Percentiles rank a stretch among this genome's conserved stretches.
Conservation (phyloP, 1,140 invertebrate species). For the Psilanteris sp. region DNA sequence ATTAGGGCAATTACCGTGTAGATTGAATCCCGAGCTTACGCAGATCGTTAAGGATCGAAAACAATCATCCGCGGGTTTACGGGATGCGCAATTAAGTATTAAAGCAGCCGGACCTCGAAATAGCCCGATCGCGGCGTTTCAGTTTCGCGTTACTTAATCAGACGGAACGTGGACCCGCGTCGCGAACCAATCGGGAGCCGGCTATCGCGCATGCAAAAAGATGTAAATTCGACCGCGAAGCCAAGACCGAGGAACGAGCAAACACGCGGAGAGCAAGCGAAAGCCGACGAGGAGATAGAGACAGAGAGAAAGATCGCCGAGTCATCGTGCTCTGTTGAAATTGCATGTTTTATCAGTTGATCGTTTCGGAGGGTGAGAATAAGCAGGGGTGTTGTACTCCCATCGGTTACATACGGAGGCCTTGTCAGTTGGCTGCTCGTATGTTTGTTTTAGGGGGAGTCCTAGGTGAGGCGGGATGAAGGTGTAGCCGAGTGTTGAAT, state of each 20-base stretch:
- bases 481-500: slow-evolving; percentile 61
- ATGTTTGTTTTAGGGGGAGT: slow-evolving; percentile 60
- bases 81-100: slow-evolving; percentile 13
- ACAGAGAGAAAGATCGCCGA: slow-evolving; percentile 33
- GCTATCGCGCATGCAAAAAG: slow-evolving; percentile 40
- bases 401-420: slow-evolving; percentile 45
- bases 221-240: slow-evolving; percentile 37
- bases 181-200: slow-evolving; percentile 8
- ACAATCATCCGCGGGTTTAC: too few relatives aligned
- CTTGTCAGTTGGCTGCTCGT: slow-evolving; percentile 55
- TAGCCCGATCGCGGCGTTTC: too few relatives aligned
- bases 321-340: slow-evolving; percentile 51
- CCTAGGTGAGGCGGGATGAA: slow-evolving; percentile 14
- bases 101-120: slow-evolving; percentile 13
- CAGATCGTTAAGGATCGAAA: slow-evolving; percentile 13
- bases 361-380: slow-evolving; percentile 39
- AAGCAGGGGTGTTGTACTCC: slow-evolving; percentile 35
- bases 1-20: slow-evolving; percentile 38
- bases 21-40: slow-evolving; percentile 18
- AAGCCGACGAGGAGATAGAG: slow-evolving; percentile 12
- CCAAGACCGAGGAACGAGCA: slow-evolving; percentile 62
- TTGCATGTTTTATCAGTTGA: slow-evolving; percentile 62
- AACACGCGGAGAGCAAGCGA: slow-evolving; percentile 51
- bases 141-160: slow-evolving; percentile 25
- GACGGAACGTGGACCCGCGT: slow-evolving; percentile 19